A percentile compares a stretch with the other conserved stretches of the same genome.
Conservation (phyloP, 2,113 vertebrate species). For the Phyllostomus discolor region DNA sequence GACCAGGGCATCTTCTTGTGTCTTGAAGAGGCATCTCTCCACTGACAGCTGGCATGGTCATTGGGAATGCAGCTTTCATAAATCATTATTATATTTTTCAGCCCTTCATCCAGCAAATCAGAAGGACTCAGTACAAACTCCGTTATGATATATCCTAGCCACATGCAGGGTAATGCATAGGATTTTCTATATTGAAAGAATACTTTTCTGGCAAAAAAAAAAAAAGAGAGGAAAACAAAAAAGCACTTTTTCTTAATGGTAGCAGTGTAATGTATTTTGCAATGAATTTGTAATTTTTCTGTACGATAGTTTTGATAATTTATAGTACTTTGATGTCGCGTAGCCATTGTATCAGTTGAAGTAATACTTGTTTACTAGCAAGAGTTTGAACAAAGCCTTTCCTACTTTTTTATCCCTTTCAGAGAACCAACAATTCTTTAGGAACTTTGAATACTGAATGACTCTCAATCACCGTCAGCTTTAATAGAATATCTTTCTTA, state of each 20-base stretch:
- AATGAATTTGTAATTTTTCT: conserved; percentile 95
- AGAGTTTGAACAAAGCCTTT: conserved; percentile 92
- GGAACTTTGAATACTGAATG: conserved; percentile 71
- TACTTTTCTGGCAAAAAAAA: conserved; percentile 82
- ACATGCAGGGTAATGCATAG: conserved; percentile 67
- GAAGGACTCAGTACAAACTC: conserved; percentile 65
- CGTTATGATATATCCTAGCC: conserved; percentile 70
- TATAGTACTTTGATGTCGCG: conserved; percentile 97
- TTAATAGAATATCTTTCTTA: conserved; percentile 52
- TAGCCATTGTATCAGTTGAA: conserved; percentile 94
- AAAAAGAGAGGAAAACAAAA: conserved; percentile 69
- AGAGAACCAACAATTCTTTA: conserved; percentile 69
- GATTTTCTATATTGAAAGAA: conserved; percentile 81
- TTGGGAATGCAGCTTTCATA: conserved; percentile 46
- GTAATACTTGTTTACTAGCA: conserved; percentile 89
- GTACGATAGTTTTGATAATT: conserved; percentile 98
- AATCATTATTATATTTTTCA: conserved; percentile 52
- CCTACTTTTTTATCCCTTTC: conserved; percentile 97
- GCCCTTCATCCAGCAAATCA: conserved; percentile 61
- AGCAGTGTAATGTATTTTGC: conserved; percentile 97
- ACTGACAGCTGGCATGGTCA: background rate
- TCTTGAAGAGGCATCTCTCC: conserved; percentile 63
- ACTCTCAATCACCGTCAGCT: conserved; percentile 63
- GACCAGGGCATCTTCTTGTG: conserved; percentile 50
- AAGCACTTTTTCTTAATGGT: conserved; percentile 88